phyloP scores from a whole-genome alignment of 2,888 invertebrate species.

The Saturnia pavonia region DNA sequence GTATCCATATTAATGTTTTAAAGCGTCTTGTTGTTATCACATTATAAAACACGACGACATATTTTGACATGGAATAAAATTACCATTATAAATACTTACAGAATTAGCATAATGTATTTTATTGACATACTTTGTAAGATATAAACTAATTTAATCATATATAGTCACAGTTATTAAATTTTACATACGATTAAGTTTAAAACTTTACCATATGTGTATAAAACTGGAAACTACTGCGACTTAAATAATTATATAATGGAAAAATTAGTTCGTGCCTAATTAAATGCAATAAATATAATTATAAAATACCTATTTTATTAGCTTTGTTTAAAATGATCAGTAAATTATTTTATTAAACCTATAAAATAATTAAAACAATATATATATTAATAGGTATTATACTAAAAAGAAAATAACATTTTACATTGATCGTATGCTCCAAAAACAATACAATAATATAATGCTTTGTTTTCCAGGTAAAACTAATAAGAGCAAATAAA shows the following conservation, averaged over 20 bases:
- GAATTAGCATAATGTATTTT: not conserved
- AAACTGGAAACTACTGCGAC: not conserved
- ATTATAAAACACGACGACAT: constrained; percentile 12
- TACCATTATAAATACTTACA: not conserved
- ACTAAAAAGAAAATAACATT: not conserved
- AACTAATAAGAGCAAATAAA: not conserved
- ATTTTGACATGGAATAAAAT: constrained; percentile 9
- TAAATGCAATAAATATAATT: too few relatives aligned
- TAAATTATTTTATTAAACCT: too few relatives aligned
- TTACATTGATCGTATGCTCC: not conserved
- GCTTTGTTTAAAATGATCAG: not conserved
- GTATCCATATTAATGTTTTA: not conserved
- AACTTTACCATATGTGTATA: not conserved
- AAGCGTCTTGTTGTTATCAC: not conserved
- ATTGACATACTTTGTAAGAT: not conserved
- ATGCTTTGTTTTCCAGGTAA: not conserved
- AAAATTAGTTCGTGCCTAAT: not conserved
- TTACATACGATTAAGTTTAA: not conserved
- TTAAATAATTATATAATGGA: not conserved
- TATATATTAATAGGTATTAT: too few relatives aligned
- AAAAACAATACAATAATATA: not conserved
- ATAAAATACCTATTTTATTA: not conserved
- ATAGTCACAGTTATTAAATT: not conserved
- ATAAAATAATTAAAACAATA: too few relatives aligned
- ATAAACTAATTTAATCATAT: not conserved